Evolutionary conservation across 2,888 invertebrate genomes (phyloP), one percentile per base, ranked within the genome.

Genomic region (Apodemia hepburni): DNA sequence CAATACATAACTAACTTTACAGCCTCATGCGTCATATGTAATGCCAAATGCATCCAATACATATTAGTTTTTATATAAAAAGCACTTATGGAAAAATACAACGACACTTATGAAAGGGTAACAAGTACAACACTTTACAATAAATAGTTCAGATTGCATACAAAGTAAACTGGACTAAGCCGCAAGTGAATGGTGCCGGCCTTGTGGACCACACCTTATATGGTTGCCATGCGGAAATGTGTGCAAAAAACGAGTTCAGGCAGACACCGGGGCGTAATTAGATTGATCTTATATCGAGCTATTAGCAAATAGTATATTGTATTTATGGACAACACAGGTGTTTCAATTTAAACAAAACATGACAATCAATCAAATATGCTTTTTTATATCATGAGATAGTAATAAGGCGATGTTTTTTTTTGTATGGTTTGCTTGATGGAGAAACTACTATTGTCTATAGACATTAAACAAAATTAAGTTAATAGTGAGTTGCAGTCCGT

Each of bases 151-250:
- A 67, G 68, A 61, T 66, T 66, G 69, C 69, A 71, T 51, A 63
- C n/a, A 59, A 42, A 38, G 61, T 65, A 18, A 38, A 42, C 38
- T 38, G 38, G 58, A 22, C 54, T 15, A 27, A 5, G 49, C 42
- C 47, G 18, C 66, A 66, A 73, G 75, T 74, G 75, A 75, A 74
- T 66, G 75, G 72, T 54, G 66, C 29, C 64, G 70, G 64, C 74
- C 75, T 75, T 74, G 71, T 63, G 47, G 68, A 54, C 64, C 69
- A 70, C 71, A 65, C 75, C 75, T 73, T 71, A 66, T 68, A 69
- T 64, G 70, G 73, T 73, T 71, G 68, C 70, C 73, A 72, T 66
- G 73, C 74, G 73, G 74, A 75, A 72, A 70, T 65, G 62, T 63
- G 64, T 45, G 58, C 63, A 63, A 67, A 72, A 69, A 72, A 73